Percentiles rank a stretch among this genome's conserved stretches.
These are phyloP conservation scores for Blastomussa wellsi DNA, from an alignment of 92 coral and sea anemone genomes.

Conservation along the genomic window DNA sequence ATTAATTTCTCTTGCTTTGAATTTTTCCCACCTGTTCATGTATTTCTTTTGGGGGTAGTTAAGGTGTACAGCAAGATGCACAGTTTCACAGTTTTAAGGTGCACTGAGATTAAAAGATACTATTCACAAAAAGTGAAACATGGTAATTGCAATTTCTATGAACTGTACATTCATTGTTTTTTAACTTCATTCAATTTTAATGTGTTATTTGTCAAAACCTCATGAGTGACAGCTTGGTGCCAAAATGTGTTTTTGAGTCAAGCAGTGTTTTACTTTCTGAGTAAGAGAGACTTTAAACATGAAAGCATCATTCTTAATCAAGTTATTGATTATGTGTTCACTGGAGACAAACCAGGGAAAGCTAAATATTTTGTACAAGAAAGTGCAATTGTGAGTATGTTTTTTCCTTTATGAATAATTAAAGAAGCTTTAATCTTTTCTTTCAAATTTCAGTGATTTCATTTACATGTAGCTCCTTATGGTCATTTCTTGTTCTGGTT, in stretches of 20 bases:
- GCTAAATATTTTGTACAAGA: not conserved
- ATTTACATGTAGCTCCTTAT: not conserved
- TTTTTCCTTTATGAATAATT: not conserved
- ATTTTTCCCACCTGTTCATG: no score
- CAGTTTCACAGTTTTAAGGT: not conserved
- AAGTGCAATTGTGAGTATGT: not conserved
- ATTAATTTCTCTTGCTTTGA: not conserved
- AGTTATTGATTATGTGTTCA: not conserved
- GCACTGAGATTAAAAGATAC: not conserved
- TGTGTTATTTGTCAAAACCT: not conserved
- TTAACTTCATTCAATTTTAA: not conserved
- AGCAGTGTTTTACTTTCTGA: constrained; percentile 2
- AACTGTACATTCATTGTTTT: not conserved
- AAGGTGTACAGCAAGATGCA: no score
- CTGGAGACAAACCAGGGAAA: not conserved
- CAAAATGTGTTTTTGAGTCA: not conserved
- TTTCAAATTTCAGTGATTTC: no score
- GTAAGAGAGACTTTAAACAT: not conserved
- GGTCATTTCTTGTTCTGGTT: not conserved
- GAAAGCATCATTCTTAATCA: not conserved
- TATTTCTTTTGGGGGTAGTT: no score
- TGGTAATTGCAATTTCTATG: not conserved
- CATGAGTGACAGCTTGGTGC: not conserved
- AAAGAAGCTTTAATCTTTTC: no score
- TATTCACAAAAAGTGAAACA: not conserved